Base-by-base conservation (phyloP, 2,888 invertebrate genomes). In the Athripsodes cinereus region DNA sequence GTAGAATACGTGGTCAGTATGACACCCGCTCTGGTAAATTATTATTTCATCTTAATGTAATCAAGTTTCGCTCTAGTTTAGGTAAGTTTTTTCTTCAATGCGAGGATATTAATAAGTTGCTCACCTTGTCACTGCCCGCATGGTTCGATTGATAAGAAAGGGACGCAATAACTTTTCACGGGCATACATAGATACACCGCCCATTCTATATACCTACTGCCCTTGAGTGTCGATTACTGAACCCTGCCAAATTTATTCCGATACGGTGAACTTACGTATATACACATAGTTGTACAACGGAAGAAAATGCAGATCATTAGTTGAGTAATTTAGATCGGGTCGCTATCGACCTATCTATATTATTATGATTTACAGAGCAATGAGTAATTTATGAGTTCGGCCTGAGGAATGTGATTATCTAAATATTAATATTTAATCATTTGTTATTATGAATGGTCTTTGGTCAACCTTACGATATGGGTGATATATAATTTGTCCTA, bases 1-100 rank as follows among this genome's bases (percentile, higher is more conserved):
- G 40, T 40, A 16, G 40, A 40, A 40, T 40, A 19, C 18, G 35
- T 34, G 52, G 35, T 52, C 52, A 52, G 13, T 26, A 50, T 22
- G 16, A 16, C 52, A 10, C 20, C 20, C 26, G 50, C 18, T 50
- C 47, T 50, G 35, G 46, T 54, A 53, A 50, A 58, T 58, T 46
- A 61, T 62, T 53, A 61, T 46, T 52, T 52, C 51, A 54, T 59
- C 46, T 59, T 58, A 52, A 59, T 57, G 60, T 58, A 62, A 62
- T 62, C 46, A 40, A 6, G 35, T 55, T 58, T 58, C 58, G 60
- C 58, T 58, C 60, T 57, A 62, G 60, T 58, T 62, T 62, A 50
- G 53, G 58, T 48, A 34, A 31, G 44, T 57, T 59, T 60, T 60
- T 58, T 52, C 46, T 31, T 44, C 5, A 52, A 20, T 19, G 49